Base-by-base conservation (phyloP, 2,797 vertebrate genomes). In the Sebastes matsubarae region DNA sequence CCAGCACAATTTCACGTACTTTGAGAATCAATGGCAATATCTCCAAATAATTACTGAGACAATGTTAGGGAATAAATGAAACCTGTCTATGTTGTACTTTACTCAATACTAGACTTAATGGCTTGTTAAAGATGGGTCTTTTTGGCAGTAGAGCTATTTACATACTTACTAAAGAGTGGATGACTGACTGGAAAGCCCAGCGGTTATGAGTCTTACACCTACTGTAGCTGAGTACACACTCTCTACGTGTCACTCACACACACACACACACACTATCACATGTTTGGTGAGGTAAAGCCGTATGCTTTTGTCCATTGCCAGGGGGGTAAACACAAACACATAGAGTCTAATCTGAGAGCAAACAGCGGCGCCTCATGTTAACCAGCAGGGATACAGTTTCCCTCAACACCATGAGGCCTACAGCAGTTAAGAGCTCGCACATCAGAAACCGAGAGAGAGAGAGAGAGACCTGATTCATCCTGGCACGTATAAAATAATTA, bases 321-420 rank as follows among this genome's bases (percentile, higher is more conserved):
- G 74, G 67, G 81, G 90, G 88, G 83, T 89, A 88, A 94, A 92
- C 87, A 92, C 84, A 86, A 87, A 88, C 82, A 86, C 85, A 82
- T 61, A 79, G 68, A 78, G 86, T 80, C 83, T 89, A 88, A 90
- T 92, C 87, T 83, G 77, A 85, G 85, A 72, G 81, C 87, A 91
- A 84, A 90, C 87, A 88, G 85, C 70, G 72, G 87, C 65, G 69
- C 72, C 78, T 90, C 86, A 72, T 90, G 84, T 87, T 84, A 86
- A 89, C 80, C 80, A 89, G 84, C 82, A 81, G 84, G 84, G 78
- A 90, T 74, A 86, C 79, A 75, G 83, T 85, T 88, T 57, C 69
- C 80, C 57, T 78, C 68, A 83, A 77, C 69, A 65, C 73, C 61
- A 64, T 2, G 29, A 72, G 80, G 76, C 81, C 77, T 24, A 64